Conservation (phyloP, 2,888 invertebrate genomes). For the Rutpela maculata region DNA sequence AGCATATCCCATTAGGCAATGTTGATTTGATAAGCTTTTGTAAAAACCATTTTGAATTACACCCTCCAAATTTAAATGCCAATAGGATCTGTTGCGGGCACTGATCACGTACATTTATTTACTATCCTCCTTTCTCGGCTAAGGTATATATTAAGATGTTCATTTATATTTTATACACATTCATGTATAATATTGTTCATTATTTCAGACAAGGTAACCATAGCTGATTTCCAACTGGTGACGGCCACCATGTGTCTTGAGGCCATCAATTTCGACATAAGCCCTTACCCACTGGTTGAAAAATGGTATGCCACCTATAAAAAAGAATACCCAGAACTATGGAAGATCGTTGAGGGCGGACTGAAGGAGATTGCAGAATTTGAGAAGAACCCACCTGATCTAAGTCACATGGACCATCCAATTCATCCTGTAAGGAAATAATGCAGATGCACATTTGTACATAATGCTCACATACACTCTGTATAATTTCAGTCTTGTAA, state of each 20-base stretch:
- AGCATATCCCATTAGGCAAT: too few relatives aligned
- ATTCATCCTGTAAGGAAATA: constrained; percentile 80
- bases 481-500: too few relatives aligned
- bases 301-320: constrained; percentile 86
- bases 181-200: neutral
- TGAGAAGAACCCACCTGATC: constrained; percentile 84
- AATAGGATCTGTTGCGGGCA: too few relatives aligned
- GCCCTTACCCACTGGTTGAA: constrained; percentile 76
- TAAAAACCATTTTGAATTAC: too few relatives aligned
- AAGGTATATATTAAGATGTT: too few relatives aligned
- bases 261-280: constrained; percentile 81
- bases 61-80: too few relatives aligned
- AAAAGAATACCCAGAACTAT: constrained; percentile 80
- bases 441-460: neutral
- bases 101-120: too few relatives aligned
- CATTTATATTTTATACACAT: neutral
- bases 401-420: constrained; percentile 83
- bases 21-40: too few relatives aligned
- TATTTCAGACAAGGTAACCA: constrained; percentile 79
- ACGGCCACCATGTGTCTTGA: constrained; percentile 85
- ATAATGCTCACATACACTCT: too few relatives aligned
- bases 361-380: constrained; percentile 83
- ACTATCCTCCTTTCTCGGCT: too few relatives aligned
- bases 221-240: constrained; percentile 85
- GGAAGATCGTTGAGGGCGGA: constrained; percentile 82